phyloP scores from a whole-genome alignment of 2,113 vertebrate species.

The Myiopsitta monachus region DNA sequence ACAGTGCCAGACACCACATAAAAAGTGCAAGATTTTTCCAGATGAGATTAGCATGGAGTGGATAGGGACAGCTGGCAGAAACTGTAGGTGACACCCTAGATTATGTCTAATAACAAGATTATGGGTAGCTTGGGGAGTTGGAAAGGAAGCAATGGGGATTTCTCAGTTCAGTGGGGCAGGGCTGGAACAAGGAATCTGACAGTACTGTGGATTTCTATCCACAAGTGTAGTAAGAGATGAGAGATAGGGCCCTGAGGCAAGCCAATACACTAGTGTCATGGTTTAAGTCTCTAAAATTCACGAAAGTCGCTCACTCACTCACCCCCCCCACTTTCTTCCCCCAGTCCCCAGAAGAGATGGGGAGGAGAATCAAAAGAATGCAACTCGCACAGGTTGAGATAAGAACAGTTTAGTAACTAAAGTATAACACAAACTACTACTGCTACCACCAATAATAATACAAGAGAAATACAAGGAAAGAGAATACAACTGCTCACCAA shows the following conservation, averaged over 20 bases:
- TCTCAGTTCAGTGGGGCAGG: not conserved
- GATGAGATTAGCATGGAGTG: not conserved
- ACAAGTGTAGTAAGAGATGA: not conserved
- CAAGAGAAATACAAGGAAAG: too few species aligned
- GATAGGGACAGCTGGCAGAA: not conserved
- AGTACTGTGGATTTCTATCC: not conserved
- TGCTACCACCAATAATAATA: too few species aligned
- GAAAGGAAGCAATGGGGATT: not conserved
- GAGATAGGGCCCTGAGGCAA: not conserved
- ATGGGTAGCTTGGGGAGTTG: not conserved
- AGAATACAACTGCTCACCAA: too few species aligned
- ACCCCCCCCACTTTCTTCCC: too few species aligned
- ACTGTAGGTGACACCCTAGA: not conserved
- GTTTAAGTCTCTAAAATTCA: too few species aligned
- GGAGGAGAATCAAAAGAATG: too few species aligned
- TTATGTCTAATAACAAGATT: not conserved
- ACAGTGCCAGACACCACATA: not conserved
- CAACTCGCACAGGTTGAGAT: too few species aligned
- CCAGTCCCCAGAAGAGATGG: too few species aligned
- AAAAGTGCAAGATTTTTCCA: not conserved
- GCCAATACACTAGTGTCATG: not conserved
- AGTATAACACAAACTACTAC: too few species aligned
- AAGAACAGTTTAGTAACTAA: too few species aligned
- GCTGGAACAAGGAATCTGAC: not conserved
- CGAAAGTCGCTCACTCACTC: too few species aligned